Evolutionary conservation across 1,140 invertebrate species (phyloP), one percentile per base, ranked within the genome.

Genomic region (Carposina sasakii): DNA sequence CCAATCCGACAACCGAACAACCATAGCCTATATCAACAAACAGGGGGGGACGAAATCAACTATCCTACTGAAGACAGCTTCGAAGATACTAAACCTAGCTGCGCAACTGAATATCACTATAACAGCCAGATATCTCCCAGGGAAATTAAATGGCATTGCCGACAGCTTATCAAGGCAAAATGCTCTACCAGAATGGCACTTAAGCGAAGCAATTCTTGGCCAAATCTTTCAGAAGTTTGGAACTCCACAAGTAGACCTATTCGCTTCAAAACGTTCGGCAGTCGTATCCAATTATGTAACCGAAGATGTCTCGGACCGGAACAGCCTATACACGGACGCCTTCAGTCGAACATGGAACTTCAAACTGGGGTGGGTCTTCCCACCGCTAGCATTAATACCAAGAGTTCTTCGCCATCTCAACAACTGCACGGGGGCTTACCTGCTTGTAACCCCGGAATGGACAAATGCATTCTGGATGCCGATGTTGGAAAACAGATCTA

Each of bases 1-100:
- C 5, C 76, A 76, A 41, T 61, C 58, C 45, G 71, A 81, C 71
- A 81, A 66, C 60, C 59, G 40, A 15, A 73, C 74, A 2, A 49
- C 59, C 1, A 62, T 78, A n/a, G 48, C 68, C 0, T 58, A 74
- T 34, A 42, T 79, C 12, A 46, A 49, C 28, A 75, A 71, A 22
- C 65, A 75, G 46, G 70, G 71, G 4, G 71, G 75, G 2, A 72
- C 68, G 17, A 73, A 51, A 48, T 82, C 67, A n/a, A 2, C 52
- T 16, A 17, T 41, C 2, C 57, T 76, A 0, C 33, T 65, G 48
- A 40, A 66, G n/a, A 26, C 72, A 19, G 73, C 74, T 0, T 57
- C 52, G 30, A 50, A 58, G 22, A 41, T 71, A 15, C 57, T 76
- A 1, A 17, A 43, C 0, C 22, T 68, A 1, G 39, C 63, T 13